phyloP scores from a whole-genome alignment of 2,888 invertebrate species.

The Pristionchus exspectatus region DNA sequence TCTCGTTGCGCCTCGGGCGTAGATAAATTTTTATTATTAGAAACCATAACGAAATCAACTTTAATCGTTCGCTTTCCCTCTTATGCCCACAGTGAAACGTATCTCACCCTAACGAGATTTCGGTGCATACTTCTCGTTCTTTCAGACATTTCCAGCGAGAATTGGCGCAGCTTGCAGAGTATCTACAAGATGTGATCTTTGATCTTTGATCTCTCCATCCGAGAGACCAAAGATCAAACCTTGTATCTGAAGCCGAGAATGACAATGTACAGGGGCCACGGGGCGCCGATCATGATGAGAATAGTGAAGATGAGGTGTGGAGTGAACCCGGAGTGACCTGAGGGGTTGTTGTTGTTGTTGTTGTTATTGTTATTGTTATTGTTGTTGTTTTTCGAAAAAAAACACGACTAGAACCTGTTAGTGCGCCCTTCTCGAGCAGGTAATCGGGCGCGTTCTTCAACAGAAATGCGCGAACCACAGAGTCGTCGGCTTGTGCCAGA shows the following conservation, averaged over 20 bases:
- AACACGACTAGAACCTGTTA: background rate
- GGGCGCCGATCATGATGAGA: slow-evolving; percentile 1
- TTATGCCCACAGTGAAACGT: background rate
- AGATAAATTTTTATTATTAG: background rate
- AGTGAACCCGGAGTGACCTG: slow-evolving; percentile 19
- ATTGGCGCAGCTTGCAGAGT: background rate
- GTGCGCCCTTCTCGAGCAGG: background rate
- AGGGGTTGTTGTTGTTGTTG: background rate
- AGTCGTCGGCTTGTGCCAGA: background rate
- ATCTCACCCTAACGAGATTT: background rate
- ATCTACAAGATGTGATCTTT: background rate
- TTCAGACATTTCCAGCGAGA: background rate
- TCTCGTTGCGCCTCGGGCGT: too few relatives aligned
- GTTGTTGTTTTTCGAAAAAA: background rate
- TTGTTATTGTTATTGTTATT: background rate
- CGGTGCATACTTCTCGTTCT: background rate
- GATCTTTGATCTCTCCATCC: background rate
- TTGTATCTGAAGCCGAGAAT: background rate
- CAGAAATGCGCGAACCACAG: background rate
- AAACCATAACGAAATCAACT: background rate
- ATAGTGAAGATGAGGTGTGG: slow-evolving; percentile 1
- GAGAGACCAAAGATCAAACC: background rate
- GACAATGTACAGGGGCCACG: background rate
- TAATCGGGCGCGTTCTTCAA: background rate
- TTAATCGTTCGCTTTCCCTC: background rate